Conservation (phyloP, 1,140 invertebrate species). For the Drosophila hydei region DNA sequence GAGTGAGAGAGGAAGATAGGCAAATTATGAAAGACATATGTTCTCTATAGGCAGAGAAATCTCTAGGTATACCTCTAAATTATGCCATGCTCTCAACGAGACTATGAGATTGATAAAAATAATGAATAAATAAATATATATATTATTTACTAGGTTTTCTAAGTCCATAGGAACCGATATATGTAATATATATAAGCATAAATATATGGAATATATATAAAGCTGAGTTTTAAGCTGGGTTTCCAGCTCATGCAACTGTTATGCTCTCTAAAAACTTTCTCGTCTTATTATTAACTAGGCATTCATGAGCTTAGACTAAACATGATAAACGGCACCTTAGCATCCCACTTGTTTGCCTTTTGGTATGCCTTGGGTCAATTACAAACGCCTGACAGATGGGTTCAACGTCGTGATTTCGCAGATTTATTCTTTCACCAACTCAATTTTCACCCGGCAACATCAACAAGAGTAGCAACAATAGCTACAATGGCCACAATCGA, state of each 20-base stretch:
- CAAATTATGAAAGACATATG: not conserved
- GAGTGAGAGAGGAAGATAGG: not conserved
- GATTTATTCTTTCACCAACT: slow-evolving; percentile 65
- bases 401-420: slow-evolving; percentile 75
- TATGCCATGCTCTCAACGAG: too few species aligned
- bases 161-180: too few species aligned
- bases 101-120: too few species aligned
- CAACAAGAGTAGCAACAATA: too few species aligned
- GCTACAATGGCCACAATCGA: slow-evolving; percentile 9
- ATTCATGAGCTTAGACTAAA: slow-evolving; percentile 20
- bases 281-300: slow-evolving; percentile 9
- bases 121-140: too few species aligned
- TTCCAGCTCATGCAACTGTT: too few species aligned
- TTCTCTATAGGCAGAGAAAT: not conserved
- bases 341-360: slow-evolving; percentile 49
- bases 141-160: too few species aligned
- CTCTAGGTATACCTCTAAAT: too few species aligned
- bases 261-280: slow-evolving; percentile 20
- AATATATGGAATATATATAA: too few species aligned
- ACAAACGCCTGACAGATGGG: slow-evolving; percentile 72
- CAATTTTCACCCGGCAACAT: slow-evolving; percentile 44
- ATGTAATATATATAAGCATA: too few species aligned
- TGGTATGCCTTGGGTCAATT: slow-evolving; percentile 64
- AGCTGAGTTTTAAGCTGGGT: too few species aligned
- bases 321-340: slow-evolving; percentile 50